Evolutionary conservation across 2,113 vertebrate species (phyloP), one percentile per base, ranked within the genome.

Genomic region (Neofelis nebulosa): DNA sequence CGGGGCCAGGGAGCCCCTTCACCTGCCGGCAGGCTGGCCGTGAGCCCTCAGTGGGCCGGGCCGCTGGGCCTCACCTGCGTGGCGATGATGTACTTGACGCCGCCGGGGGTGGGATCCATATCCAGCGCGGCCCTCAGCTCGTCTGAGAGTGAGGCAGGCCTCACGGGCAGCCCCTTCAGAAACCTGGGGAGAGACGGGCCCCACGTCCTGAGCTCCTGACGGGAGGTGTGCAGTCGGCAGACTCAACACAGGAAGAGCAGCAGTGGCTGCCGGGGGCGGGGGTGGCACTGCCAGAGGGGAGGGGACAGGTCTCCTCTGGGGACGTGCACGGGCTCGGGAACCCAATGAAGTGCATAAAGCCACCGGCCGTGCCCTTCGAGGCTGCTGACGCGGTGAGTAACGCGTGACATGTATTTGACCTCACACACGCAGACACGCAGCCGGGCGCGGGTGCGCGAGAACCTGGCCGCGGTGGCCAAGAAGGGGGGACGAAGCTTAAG

Each of bases 81-180:
- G 97, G 99, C 99, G n/a, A 99, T 99, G 93, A 99, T 96, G 89
- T 99, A 99, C 84, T 89, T 98, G 82, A 99, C 84, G 41, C 98
- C 98, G 3, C 99, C 99, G 0, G 99, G 98, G 57, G 95, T 45
- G 0, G 99, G 98, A n/a, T 99, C 99, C 1, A 95, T 83, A 65
- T 98, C 98, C 96, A 99, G 98, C 0, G 97, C 95, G 0, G 98
- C 76, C 23, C 98, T 98, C 86, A 99, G 98, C 61, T 99, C 99
- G 15, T 98, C 98, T 0, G 99, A 95, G 31, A 99, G 98, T 0
- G 33, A 11, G 2, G 87, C 97, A 0, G 95, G n/a, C 2, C 83
- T 82, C 29, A 99, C 98, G 0, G 99, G 98, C 95, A 99, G 98
- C 52, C 99, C 99, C 73, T 98, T 99, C 27, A 99, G 91, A 36